Evolutionary conservation across 2,113 vertebrate species (phyloP).

Genomic region (Plecturocebus donacophilus): DNA sequence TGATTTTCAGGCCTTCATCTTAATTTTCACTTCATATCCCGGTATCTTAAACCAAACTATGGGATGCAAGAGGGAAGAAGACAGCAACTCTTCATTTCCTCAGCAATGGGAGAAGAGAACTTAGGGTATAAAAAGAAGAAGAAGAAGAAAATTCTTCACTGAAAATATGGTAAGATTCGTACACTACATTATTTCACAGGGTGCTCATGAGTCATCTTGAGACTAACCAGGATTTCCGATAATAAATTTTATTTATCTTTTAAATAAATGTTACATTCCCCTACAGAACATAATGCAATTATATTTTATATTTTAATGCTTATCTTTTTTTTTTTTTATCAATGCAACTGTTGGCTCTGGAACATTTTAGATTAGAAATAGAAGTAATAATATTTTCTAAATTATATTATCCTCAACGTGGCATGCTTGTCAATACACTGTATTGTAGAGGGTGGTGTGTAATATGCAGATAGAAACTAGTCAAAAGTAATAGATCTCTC

Average conservation of each 20-base stretch:
- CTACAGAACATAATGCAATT: neutral
- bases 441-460: too few relatives aligned
- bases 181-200: neutral
- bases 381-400: neutral
- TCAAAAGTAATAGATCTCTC: neutral
- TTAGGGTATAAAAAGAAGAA: neutral
- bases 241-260: conserved; percentile 50
- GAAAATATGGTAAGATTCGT: neutral
- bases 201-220: neutral
- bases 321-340: conserved; percentile 8
- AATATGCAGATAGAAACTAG: neutral
- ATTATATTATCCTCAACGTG: neutral
- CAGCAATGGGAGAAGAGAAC: neutral
- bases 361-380: neutral
- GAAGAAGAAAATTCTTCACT: neutral
- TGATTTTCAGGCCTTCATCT: neutral
- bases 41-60: neutral
- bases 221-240: neutral
- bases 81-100: neutral
- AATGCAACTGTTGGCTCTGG: neutral
- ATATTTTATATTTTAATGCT: neutral
- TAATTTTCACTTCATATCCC: neutral
- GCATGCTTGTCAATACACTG: neutral
- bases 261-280: conserved; percentile 42
- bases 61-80: neutral